Percentiles rank a stretch among this genome's conserved stretches.
Conservation (phyloP, 2,113 vertebrate genomes). For the Axis porcinus region DNA sequence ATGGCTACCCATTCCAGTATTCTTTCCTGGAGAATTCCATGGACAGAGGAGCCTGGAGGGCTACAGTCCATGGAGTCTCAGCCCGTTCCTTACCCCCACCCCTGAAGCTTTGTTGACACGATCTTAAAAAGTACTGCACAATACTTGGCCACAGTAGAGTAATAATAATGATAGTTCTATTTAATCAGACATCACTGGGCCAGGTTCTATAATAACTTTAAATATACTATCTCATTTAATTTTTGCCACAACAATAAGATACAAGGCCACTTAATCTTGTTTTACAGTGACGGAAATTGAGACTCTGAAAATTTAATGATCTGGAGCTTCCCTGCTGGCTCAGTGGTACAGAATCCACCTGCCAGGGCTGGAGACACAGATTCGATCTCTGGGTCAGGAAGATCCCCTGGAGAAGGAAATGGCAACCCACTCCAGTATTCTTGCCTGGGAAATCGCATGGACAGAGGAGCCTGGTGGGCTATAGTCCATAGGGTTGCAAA, state of each 20-base stretch:
- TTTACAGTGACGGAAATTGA: background rate
- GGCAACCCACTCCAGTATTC: background rate
- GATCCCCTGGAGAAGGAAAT: background rate
- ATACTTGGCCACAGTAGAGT: background rate
- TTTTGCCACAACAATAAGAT: background rate
- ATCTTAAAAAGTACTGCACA: background rate
- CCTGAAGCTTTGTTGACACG: background rate
- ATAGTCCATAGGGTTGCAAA: background rate
- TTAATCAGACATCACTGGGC: background rate
- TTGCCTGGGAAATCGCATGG: background rate
- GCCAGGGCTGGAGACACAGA: rapidly evolving
- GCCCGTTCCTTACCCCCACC: background rate
- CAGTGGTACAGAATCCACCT: background rate
- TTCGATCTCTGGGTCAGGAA: background rate
- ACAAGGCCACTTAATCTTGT: background rate
- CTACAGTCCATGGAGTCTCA: background rate
- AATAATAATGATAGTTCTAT: background rate
- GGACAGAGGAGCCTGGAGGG: background rate
- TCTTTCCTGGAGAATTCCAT: background rate
- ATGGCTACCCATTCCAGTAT: background rate
- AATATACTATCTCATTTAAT: background rate
- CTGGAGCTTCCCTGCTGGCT: background rate
- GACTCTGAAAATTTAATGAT: background rate
- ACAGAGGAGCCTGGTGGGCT: background rate
- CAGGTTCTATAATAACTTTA: background rate